Evolutionary conservation across 2,888 invertebrate genomes (phyloP).

Genomic region (Syrphus vitripennis): DNA sequence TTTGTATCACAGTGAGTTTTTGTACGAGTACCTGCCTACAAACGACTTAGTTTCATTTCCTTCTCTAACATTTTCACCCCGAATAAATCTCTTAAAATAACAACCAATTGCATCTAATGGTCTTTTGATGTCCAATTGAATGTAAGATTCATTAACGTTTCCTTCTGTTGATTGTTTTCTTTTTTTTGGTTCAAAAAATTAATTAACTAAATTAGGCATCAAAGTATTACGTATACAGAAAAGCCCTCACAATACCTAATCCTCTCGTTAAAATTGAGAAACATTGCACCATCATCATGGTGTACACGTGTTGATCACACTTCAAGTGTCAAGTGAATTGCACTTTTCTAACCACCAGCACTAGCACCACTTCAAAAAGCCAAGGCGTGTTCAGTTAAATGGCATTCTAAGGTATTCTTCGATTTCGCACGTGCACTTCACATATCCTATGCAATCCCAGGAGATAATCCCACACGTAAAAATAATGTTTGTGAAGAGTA

Average conservation of each 20-base stretch:
- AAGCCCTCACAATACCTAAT: background rate
- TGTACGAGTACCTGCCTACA: too few species aligned
- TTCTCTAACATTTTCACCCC: background rate
- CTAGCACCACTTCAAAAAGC: background rate
- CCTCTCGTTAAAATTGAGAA: slow-evolving; percentile 20
- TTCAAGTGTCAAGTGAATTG: slow-evolving; percentile 70
- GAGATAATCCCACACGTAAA: slow-evolving; percentile 74
- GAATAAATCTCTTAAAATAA: background rate
- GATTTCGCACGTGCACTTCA: slow-evolving; percentile 50
- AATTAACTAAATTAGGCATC: slow-evolving; percentile 27
- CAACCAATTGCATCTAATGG: background rate
- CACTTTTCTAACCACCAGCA: slow-evolving; percentile 42
- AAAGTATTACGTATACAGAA: background rate
- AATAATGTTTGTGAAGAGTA: background rate
- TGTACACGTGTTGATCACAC: slow-evolving; percentile 68
- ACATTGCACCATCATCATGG: slow-evolving; percentile 57
- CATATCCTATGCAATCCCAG: slow-evolving; percentile 46
- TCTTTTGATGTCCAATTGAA: background rate
- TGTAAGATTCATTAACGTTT: background rate
- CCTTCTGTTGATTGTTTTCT: background rate
- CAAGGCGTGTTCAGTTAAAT: slow-evolving; percentile 16
- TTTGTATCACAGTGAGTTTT: too few species aligned
- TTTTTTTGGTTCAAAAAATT: slow-evolving; percentile 5
- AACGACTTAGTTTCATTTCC: too few species aligned
- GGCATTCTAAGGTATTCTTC: slow-evolving; percentile 26